A percentile compares a stretch with the other conserved stretches of the same genome.
Conservation (phyloP, 2,113 vertebrate species). For the Chunga burmeisteri region DNA sequence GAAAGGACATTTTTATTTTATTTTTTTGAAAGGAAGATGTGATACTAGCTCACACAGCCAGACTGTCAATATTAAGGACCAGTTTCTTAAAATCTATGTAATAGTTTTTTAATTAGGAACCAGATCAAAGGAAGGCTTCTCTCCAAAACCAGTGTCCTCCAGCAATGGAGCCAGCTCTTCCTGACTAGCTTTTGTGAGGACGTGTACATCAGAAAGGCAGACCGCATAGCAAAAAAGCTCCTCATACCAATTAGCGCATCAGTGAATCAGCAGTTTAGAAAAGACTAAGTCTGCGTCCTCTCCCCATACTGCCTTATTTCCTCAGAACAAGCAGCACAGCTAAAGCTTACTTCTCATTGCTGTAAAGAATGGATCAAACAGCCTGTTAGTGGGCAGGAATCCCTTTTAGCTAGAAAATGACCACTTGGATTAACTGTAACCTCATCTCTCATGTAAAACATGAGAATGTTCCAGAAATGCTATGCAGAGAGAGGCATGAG, state of each 20-base stretch:
- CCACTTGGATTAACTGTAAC: neutral
- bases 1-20: neutral
- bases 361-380: neutral
- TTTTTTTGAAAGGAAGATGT: neutral
- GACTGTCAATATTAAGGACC: neutral
- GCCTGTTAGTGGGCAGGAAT: neutral
- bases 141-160: neutral
- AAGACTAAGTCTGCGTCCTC: neutral
- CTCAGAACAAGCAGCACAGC: neutral
- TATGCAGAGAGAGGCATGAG: rapidly evolving
- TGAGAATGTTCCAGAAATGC: neutral
- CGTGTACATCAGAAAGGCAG: neutral
- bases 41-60: neutral
- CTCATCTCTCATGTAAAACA: neutral
- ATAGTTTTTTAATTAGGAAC: neutral
- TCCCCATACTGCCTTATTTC: neutral
- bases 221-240: neutral
- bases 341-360: neutral
- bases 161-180: neutral
- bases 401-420: neutral
- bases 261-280: neutral
- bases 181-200: neutral
- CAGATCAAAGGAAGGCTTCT: neutral
- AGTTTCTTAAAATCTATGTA: neutral
- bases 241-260: neutral